Evolutionary conservation across 2,888 invertebrate species (phyloP), one percentile per base, ranked within the genome.

Genomic region (Euclidia mi): DNA sequence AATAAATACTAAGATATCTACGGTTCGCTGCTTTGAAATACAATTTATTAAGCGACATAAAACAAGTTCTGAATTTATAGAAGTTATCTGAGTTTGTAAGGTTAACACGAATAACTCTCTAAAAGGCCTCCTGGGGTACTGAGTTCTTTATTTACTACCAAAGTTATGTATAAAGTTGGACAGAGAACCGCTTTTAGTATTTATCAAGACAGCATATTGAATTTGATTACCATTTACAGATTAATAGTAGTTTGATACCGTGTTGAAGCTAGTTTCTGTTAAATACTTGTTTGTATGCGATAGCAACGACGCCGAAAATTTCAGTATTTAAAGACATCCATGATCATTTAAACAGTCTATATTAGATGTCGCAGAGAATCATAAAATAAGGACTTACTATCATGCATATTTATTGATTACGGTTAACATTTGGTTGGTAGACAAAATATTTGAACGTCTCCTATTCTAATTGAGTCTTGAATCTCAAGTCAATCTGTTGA

Each of bases 81-180:
- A 70, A 74, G 62, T 80, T 78, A 76, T 82, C 74, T 76, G 69
- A 66, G 58, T 64, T 72, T 68, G 55, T 32, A 57, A 65, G 68
- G 70, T 72, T 78, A 73, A 73, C 72, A 73, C 59, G 67, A 69
- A 64, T 80, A 75, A 77, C 65, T 77, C 58, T 61, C 62, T 76
- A 75, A 80, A 78, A 65, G 65, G 61, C 52, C 79, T 56, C 69
- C 62, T 58, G 62, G 65, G 70, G 60, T 37, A 46, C 49, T 55
- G 72, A 71, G 61, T 74, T 29, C 20, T 51, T 70, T 71, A 81
- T 81, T 80, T 75, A 75, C 61, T 65, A 49, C 31, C 20, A 37
- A 37, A 17, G 29, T 28, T 28, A 49, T 45, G 38, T 46, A 60
- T 63, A 52, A 57, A 68, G 48, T 72, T 64, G 18, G 38, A 35